Percentiles rank a stretch among this genome's conserved stretches.
Conservation (phyloP, 1,140 invertebrate genomes). For the Drosophila bipectinata region DNA sequence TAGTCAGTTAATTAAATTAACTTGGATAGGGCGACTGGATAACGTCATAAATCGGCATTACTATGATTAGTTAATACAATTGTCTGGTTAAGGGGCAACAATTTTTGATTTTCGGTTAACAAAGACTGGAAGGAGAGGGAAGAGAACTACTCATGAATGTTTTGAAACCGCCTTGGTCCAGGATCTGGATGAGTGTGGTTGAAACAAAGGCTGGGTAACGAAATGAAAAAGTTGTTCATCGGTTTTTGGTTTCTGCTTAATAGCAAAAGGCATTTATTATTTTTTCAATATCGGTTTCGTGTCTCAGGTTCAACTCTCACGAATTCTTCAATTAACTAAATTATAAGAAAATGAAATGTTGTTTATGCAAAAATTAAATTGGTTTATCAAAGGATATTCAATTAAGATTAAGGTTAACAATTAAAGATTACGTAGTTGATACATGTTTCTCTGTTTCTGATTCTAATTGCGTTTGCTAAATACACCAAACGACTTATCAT, state of each 20-base stretch:
- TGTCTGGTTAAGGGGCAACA: slow-evolving; percentile 50
- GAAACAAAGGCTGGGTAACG: background rate
- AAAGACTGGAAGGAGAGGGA: slow-evolving; percentile 10
- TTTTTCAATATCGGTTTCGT: slow-evolving; percentile 48
- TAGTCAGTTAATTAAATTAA: slow-evolving; percentile 72
- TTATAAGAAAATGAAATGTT: slow-evolving; percentile 43
- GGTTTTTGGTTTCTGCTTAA: slow-evolving; percentile 53
- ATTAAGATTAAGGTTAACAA: slow-evolving; percentile 48
- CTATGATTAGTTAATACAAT: slow-evolving; percentile 44
- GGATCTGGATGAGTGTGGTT: slow-evolving; percentile 12
- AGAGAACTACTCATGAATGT: slow-evolving; percentile 7
- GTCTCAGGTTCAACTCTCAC: slow-evolving; percentile 13
- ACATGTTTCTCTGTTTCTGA: slow-evolving; percentile 9
- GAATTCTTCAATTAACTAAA: slow-evolving; percentile 69
- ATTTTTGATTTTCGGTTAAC: slow-evolving; percentile 52
- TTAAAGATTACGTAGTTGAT: slow-evolving; percentile 22
- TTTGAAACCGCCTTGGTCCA: slow-evolving; percentile 67
- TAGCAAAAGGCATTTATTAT: slow-evolving; percentile 72
- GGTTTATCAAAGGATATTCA: slow-evolving; percentile 24
- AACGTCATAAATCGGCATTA: slow-evolving; percentile 50
- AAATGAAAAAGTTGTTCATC: slow-evolving; percentile 20
- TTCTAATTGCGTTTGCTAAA: slow-evolving; percentile 9
- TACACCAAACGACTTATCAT: slow-evolving; percentile 34
- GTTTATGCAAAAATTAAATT: slow-evolving; percentile 31
- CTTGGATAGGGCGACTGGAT: slow-evolving; percentile 58